Percentiles rank a stretch among this genome's conserved stretches.
phyloP scores from a whole-genome alignment of 2,797 vertebrate genomes.

The Melanotaenia trifasciata region DNA sequence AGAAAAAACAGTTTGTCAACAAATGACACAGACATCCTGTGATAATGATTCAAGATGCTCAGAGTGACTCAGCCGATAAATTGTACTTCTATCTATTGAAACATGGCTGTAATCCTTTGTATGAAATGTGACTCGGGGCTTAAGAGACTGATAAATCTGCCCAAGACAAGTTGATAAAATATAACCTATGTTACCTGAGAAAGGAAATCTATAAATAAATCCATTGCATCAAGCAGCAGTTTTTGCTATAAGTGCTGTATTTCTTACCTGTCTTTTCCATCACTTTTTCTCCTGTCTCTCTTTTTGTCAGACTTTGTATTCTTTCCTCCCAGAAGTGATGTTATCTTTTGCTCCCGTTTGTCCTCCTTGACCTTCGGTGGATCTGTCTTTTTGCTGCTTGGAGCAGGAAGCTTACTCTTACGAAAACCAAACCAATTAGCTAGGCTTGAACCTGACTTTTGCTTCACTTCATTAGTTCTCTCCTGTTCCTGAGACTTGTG shows the following conservation, averaged over 20 bases:
- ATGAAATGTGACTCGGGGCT: conserved; percentile 71
- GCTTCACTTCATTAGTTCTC: conserved; percentile 83
- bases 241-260: conserved; percentile 41
- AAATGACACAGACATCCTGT: conserved; percentile 80
- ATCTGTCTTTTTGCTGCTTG: conserved; percentile 86
- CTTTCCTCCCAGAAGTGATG: conserved; percentile 87
- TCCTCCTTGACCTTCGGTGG: conserved; percentile 86
- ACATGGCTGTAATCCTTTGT: conserved; percentile 74
- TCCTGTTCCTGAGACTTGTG: conserved; percentile 89
- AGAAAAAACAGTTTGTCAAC: conserved; percentile 88
- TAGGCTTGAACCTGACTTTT: conserved; percentile 86
- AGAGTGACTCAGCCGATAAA: conserved; percentile 85
- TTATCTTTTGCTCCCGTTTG: conserved; percentile 88
- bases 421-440: conserved; percentile 94
- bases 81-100: conserved; percentile 81
- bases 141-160: conserved; percentile 79
- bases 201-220: conserved; percentile 66
- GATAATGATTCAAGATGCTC: conserved; percentile 87
- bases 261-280: conserved; percentile 84
- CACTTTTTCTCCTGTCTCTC: conserved; percentile 88
- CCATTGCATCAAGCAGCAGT: conserved; percentile 23
- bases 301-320: conserved; percentile 88
- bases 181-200: conserved; percentile 75
- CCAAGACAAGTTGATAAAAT: conserved; percentile 79
- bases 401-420: conserved; percentile 89